Conservation (phyloP, 2,797 vertebrate species). For the Tamandua tetradactyla region DNA sequence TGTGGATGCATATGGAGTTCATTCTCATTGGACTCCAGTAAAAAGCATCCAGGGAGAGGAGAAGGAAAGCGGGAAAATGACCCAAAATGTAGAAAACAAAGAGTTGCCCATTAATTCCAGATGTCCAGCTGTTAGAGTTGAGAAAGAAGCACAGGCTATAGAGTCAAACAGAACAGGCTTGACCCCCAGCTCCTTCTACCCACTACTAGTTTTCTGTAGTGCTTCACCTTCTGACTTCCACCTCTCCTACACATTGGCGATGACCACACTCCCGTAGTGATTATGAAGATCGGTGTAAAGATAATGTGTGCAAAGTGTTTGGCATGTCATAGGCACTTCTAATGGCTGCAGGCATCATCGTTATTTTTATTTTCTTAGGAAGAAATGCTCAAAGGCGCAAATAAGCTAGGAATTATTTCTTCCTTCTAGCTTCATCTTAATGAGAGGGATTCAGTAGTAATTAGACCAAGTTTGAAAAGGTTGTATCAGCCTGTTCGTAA, state of each 20-base stretch:
- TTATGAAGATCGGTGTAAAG: background rate
- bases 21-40: background rate
- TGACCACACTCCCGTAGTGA: background rate
- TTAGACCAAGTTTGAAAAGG: constrained; percentile 40
- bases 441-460: constrained; percentile 23
- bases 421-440: background rate
- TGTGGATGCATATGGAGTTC: background rate
- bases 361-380: background rate
- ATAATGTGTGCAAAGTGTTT: background rate
- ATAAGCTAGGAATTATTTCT: background rate
- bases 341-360: background rate
- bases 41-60: background rate
- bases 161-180: background rate
- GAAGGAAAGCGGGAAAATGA: background rate
- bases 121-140: background rate
- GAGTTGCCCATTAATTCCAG: background rate
- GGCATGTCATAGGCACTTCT: background rate
- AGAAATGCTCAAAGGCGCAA: background rate
- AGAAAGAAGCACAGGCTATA: background rate
- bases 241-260: background rate
- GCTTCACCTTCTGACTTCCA: background rate
- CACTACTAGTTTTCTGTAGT: fast-evolving
- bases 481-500: constrained; percentile 1
- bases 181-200: background rate
- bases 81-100: background rate